phyloP scores from a whole-genome alignment of 1,140 invertebrate species.

The Pseudomyrmex dendroicus region DNA sequence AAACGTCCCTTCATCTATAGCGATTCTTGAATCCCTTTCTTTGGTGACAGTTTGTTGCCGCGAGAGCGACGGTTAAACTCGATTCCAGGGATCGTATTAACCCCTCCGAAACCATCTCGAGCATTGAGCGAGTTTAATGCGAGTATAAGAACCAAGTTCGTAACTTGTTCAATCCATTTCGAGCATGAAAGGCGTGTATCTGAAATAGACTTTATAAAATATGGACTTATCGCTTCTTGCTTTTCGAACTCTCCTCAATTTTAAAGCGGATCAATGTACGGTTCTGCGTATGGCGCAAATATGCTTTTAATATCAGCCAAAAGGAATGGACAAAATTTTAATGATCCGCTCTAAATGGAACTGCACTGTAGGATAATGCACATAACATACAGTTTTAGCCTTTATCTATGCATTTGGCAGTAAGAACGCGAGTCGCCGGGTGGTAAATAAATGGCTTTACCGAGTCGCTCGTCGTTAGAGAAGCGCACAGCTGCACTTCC shows the following conservation, averaged over 20 bases:
- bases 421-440: conserved; percentile 6
- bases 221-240: neutral
- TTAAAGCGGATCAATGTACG: neutral
- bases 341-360: conserved; percentile 32
- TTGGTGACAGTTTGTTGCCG: conserved; percentile 20
- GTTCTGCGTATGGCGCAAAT: conserved; percentile 5
- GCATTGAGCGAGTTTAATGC: no score
- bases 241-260: neutral
- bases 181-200: neutral
- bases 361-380: neutral
- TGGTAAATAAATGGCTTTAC: conserved; percentile 53
- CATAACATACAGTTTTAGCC: conserved; percentile 25
- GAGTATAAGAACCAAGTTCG: neutral
- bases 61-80: conserved; percentile 27
- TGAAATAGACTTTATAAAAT: neutral
- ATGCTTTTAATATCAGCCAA: conserved; percentile 25
- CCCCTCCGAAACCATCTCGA: neutral
- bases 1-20: conserved; percentile 5
- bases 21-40: neutral
- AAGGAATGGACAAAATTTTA: conserved; percentile 35
- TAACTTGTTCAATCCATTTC: conserved; percentile 1
- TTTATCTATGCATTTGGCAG: conserved; percentile 51
- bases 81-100: neutral
- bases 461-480: conserved; percentile 31
- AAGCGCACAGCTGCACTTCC: conserved; percentile 19